phyloP scores from a whole-genome alignment of 2,888 invertebrate species.

The Drosophila falleni region DNA sequence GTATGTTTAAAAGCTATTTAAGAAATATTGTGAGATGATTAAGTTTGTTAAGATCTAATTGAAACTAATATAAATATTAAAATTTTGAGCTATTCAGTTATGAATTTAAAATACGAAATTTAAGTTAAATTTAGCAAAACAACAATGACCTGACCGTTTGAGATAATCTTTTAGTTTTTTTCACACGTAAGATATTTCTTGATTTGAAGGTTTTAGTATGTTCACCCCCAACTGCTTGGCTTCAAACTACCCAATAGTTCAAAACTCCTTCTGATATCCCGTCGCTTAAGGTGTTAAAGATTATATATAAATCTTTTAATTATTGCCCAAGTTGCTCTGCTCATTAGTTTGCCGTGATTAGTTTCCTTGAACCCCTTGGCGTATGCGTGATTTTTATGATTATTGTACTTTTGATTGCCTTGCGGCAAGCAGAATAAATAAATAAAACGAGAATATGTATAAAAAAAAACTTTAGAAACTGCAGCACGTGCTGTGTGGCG shows the following conservation, averaged over 20 bases:
- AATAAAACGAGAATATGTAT: slow-evolving; percentile 20
- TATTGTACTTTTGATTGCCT: slow-evolving; percentile 56
- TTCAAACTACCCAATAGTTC: not conserved
- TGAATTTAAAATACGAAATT: too few species aligned
- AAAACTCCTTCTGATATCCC: not conserved
- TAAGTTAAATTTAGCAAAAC: too few species aligned
- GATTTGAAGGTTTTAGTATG: too few species aligned
- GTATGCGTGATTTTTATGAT: slow-evolving; percentile 60
- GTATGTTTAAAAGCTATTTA: too few species aligned
- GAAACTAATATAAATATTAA: too few species aligned
- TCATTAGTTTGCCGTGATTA: slow-evolving; percentile 20
- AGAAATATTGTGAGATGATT: too few species aligned
- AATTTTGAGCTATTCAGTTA: too few species aligned
- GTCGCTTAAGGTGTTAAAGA: not conserved
- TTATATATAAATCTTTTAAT: not conserved
- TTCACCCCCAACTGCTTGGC: too few species aligned
- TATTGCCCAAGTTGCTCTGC: not conserved
- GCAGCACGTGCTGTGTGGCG: slow-evolving; percentile 63
- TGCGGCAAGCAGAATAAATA: slow-evolving; percentile 15
- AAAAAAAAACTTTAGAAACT: slow-evolving; percentile 44
- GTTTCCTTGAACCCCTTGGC: slow-evolving; percentile 11
- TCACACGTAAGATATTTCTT: too few species aligned
- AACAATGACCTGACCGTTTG: too few species aligned
- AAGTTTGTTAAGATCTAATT: too few species aligned
- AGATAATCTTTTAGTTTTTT: too few species aligned